Evolutionary conservation across 2,797 vertebrate species (phyloP).

Genomic region (Delichon dasypus): DNA sequence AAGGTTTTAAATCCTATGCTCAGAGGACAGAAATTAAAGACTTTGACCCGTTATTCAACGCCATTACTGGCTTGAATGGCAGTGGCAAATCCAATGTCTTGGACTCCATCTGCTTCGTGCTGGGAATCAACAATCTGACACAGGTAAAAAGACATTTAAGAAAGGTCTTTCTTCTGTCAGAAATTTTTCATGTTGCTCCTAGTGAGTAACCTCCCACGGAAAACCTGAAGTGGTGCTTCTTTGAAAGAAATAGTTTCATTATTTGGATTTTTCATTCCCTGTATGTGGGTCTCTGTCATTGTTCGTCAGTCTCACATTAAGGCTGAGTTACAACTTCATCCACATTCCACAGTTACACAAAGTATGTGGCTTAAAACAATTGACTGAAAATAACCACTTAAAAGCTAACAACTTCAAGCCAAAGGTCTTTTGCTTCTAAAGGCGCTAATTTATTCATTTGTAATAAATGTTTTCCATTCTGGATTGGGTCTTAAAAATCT

Average conservation of each 20-base stretch:
- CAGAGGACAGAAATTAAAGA: slow-evolving; percentile 89
- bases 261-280: not conserved
- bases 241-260: not conserved
- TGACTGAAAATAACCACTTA: not conserved
- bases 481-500: not conserved
- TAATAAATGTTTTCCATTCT: not conserved
- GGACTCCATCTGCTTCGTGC: slow-evolving; percentile 94
- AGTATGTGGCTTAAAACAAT: not conserved
- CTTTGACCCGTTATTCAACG: slow-evolving; percentile 95
- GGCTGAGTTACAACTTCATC: not conserved
- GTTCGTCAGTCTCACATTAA: not conserved
- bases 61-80: slow-evolving; percentile 95
- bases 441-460: not conserved
- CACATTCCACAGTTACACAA: not conserved
- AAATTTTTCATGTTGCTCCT: rapidly evolving
- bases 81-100: slow-evolving; percentile 97
- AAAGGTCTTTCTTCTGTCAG: not conserved
- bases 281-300: not conserved
- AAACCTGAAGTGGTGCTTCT: not conserved
- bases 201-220: rapidly evolving
- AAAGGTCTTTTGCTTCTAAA: not conserved
- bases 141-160: slow-evolving; percentile 79
- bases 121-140: slow-evolving; percentile 89
- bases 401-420: not conserved
- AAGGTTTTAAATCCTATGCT: slow-evolving; percentile 97